These are phyloP conservation scores for Leptogaster cylindrica DNA, from an alignment of 2,888 invertebrate genomes.

Conservation along the genomic window DNA sequence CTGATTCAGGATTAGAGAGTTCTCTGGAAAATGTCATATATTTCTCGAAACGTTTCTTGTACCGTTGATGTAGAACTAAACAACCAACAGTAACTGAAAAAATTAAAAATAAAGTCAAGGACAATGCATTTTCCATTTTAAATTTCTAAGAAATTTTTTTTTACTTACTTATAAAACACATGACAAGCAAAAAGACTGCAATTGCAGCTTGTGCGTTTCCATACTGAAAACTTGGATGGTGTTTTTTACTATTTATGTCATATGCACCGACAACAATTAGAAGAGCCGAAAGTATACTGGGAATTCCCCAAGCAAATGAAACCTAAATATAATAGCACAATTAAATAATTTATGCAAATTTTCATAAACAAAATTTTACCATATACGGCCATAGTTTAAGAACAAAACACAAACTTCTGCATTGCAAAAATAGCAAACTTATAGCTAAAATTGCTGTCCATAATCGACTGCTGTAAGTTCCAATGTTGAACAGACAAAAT, in stretches of 20 bases:
- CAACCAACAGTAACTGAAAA: conserved; percentile 78
- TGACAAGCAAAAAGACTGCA: conserved; percentile 75
- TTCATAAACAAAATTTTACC: conserved; percentile 54
- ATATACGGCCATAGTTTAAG: conserved; percentile 76
- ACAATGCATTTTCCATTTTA: no score
- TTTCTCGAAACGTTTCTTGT: conserved; percentile 73
- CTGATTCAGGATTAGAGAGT: conserved; percentile 63
- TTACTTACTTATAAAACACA: conserved; percentile 77
- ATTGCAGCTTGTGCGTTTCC: conserved; percentile 79
- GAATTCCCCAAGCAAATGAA: conserved; percentile 69
- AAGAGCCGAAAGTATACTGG: conserved; percentile 71
- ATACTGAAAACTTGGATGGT: conserved; percentile 79
- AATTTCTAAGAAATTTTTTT: no score
- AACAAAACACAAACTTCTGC: conserved; percentile 83
- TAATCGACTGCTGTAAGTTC: conserved; percentile 80
- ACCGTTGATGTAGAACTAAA: conserved; percentile 82
- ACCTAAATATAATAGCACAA: conserved; percentile 58
- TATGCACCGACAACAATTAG: conserved; percentile 66
- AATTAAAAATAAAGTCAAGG: conserved; percentile 41
- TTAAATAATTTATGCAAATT: conserved; percentile 5
- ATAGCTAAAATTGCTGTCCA: conserved; percentile 87
- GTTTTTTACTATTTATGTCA: conserved; percentile 56
- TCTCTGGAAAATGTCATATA: conserved; percentile 70
- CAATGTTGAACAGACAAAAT: conserved; percentile 76
- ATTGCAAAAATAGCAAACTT: conserved; percentile 80